A percentile compares a stretch with the other conserved stretches of the same genome.
These are phyloP conservation scores for Monopis laevigella DNA, from an alignment of 2,888 invertebrate genomes.

Conservation along the genomic window DNA sequence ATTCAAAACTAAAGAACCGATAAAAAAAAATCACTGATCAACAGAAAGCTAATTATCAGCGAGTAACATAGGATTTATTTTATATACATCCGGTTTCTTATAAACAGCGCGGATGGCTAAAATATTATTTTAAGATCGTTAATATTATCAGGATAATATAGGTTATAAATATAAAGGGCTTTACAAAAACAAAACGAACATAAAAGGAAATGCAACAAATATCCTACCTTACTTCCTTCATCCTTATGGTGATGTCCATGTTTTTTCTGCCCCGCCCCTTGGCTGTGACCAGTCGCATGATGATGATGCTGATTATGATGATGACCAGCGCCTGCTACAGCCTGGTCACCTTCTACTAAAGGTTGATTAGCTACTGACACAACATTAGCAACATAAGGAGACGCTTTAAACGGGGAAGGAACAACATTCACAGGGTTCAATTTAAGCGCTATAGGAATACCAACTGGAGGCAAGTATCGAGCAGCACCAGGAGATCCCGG, in stretches of 20 bases:
- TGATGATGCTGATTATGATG: conserved; percentile 31
- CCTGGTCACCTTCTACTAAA: conserved; percentile 23
- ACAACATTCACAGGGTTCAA: conserved; percentile 8
- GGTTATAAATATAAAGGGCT: too few relatives aligned
- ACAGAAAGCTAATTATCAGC: too few relatives aligned
- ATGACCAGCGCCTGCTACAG: conserved; percentile 26
- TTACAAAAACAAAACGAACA: too few relatives aligned
- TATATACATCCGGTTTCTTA: too few relatives aligned
- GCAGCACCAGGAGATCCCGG: conserved; percentile 26
- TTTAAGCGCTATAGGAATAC: conserved; percentile 7
- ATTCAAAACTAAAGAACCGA: too few relatives aligned
- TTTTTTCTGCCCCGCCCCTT: conserved; percentile 64
- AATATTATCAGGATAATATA: too few relatives aligned
- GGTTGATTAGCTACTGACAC: conserved; percentile 23
- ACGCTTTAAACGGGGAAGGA: conserved; percentile 18
- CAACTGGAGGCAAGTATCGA: conserved; percentile 27
- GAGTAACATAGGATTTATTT: too few relatives aligned
- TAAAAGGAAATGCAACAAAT: too few relatives aligned
- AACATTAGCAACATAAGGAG: conserved; percentile 18
- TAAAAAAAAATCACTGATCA: too few relatives aligned
- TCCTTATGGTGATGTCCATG: conserved; percentile 59
- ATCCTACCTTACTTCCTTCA: conserved; percentile 62
- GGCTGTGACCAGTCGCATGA: conserved; percentile 38
- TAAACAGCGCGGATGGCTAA: too few relatives aligned
- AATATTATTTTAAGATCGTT: too few relatives aligned